Evolutionary conservation across 2,888 invertebrate species (phyloP).

Genomic region (Phengaris alcon): DNA sequence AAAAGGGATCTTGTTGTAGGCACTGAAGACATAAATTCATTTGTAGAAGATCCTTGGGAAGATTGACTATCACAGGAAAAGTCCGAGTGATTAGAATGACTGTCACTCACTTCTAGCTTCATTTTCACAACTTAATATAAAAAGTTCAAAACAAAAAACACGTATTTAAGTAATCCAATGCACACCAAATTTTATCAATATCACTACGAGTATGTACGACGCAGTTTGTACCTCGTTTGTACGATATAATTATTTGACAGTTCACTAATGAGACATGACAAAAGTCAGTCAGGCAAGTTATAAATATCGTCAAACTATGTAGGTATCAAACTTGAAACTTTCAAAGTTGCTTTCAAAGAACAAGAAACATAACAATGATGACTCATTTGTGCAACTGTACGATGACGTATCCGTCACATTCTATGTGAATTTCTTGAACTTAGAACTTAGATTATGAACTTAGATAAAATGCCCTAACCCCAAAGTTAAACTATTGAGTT

Average conservation of each 20-base stretch:
- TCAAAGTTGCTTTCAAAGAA: conserved; percentile 55
- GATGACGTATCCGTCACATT: conserved; percentile 66
- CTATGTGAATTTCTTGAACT: conserved; percentile 54
- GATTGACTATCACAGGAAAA: conserved; percentile 81
- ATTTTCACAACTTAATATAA: conserved; percentile 70
- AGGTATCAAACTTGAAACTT: conserved; percentile 50
- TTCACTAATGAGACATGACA: conserved; percentile 46
- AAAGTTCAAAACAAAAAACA: conserved; percentile 44
- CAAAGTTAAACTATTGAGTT: conserved; percentile 45
- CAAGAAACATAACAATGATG: conserved; percentile 72
- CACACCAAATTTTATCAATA: conserved; percentile 36
- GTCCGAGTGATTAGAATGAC: conserved; percentile 80
- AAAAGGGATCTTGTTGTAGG: conserved; percentile 62
- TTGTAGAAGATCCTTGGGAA: conserved; percentile 78
- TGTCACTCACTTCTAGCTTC: conserved; percentile 81
- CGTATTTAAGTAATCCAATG: conserved; percentile 37
- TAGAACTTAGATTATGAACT: conserved; percentile 31
- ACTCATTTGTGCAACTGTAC: conserved; percentile 64
- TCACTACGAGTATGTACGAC: conserved; percentile 41
- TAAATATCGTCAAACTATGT: conserved; percentile 52
- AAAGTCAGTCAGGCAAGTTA: conserved; percentile 32
- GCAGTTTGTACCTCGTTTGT: conserved; percentile 31
- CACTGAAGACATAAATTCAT: conserved; percentile 64
- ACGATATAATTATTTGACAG: conserved; percentile 54
- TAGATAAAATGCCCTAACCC: conserved; percentile 59